Evolutionary conservation across 2,797 vertebrate species (phyloP).

Genomic region (Urophycis tenuis): DNA sequence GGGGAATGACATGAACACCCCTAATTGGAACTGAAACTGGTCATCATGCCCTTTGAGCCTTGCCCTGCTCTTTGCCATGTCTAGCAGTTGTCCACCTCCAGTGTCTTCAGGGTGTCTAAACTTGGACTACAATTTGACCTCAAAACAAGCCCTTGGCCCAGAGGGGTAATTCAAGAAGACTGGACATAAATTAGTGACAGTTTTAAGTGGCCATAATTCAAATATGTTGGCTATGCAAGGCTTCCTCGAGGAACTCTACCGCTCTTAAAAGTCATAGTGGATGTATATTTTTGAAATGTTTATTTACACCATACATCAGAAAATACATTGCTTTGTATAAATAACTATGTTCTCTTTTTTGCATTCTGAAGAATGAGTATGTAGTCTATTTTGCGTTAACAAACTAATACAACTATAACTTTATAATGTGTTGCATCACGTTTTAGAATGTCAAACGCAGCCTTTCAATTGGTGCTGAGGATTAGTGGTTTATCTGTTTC

Average conservation of each 20-base stretch:
- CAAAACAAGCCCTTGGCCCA: conserved; percentile 28
- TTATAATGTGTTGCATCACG: neutral
- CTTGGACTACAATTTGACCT: conserved; percentile 41
- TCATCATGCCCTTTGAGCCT: conserved; percentile 29
- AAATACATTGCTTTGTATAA: neutral
- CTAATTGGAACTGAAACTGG: conserved; percentile 42
- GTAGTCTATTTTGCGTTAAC: conserved; percentile 6
- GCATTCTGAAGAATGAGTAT: conserved; percentile 2
- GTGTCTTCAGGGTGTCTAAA: conserved; percentile 48
- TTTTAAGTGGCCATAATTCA: conserved; percentile 32
- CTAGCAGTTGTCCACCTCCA: conserved; percentile 36
- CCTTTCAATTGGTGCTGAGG: neutral
- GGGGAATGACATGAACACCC: conserved; percentile 6
- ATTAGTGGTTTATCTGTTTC: neutral
- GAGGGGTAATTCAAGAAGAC: conserved; percentile 51
- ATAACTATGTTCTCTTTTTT: conserved; percentile 3
- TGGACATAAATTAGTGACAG: conserved; percentile 53
- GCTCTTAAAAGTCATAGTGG: neutral
- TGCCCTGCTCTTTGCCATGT: conserved; percentile 11
- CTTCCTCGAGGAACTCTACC: neutral
- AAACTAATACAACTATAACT: neutral
- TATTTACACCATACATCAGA: conserved; percentile 50
- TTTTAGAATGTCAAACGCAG: neutral
- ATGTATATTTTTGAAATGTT: conserved; percentile 33
- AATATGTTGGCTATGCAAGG: conserved; percentile 14